phyloP scores from a whole-genome alignment of 2,797 vertebrate genomes.

The Loriculus beryllinus region DNA sequence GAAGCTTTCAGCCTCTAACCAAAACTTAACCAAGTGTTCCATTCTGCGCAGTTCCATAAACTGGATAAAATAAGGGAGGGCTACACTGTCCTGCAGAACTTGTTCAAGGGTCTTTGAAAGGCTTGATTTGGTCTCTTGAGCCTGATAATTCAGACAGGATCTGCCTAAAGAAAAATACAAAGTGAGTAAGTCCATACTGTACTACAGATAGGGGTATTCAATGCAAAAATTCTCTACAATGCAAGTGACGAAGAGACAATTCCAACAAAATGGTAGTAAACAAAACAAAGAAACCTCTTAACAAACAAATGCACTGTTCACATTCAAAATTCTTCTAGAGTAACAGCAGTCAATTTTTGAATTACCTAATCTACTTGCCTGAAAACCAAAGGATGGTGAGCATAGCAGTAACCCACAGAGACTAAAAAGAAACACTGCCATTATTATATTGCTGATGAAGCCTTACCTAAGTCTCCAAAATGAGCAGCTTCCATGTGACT shows the following conservation, averaged over 20 bases:
- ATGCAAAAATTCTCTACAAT: not conserved
- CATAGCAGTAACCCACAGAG: rapidly evolving
- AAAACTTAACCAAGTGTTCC: constrained; percentile 93
- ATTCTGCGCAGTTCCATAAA: constrained; percentile 90
- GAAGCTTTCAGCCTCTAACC: constrained; percentile 95
- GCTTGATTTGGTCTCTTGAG: constrained; percentile 92
- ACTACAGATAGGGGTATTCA: rapidly evolving
- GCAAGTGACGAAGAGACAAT: not conserved
- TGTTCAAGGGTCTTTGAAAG: constrained; percentile 96
- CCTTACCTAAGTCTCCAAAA: constrained; percentile 94
- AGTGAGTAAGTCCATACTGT: not conserved
- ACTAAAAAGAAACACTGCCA: rapidly evolving
- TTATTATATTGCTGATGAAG: not conserved
- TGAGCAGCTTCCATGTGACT: constrained; percentile 98
- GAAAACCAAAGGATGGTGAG: not conserved
- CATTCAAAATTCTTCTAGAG: not conserved
- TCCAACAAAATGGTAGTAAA: not conserved
- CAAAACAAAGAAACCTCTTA: not conserved
- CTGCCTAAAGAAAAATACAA: constrained; percentile 80
- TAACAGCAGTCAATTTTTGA: not conserved
- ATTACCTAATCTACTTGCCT: not conserved
- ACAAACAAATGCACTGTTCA: not conserved
- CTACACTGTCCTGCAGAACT: constrained; percentile 86
- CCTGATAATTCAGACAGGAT: constrained; percentile 93
- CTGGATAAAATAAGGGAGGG: constrained; percentile 92